A percentile compares a stretch with the other conserved stretches of the same genome.
Evolutionary conservation across 2,888 invertebrate genomes (phyloP).

Genomic region (Iselma pallidipennis): DNA sequence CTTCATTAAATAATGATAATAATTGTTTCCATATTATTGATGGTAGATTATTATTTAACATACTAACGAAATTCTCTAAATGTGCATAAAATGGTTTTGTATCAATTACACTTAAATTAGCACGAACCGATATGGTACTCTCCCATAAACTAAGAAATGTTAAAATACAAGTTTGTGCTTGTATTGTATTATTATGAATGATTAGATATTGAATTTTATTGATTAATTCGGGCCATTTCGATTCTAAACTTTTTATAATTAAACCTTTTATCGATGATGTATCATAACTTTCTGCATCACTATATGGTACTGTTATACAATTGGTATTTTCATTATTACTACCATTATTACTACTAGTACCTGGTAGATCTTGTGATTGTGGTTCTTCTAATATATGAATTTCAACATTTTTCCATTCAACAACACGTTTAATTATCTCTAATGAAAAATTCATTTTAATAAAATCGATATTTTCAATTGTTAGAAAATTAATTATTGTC

Average conservation of each 20-base stretch:
- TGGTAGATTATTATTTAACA: conserved; percentile 71
- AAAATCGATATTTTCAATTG: conserved; percentile 67
- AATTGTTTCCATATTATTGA: conserved; percentile 84
- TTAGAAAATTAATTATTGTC: conserved; percentile 73
- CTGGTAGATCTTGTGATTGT: conserved; percentile 47
- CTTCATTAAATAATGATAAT: conserved; percentile 85
- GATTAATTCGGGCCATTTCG: conserved; percentile 82
- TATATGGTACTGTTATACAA: conserved; percentile 67
- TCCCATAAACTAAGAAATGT: conserved; percentile 88
- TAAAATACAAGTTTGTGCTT: conserved; percentile 72
- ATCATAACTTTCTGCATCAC: conserved; percentile 81
- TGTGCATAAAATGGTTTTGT: conserved; percentile 88
- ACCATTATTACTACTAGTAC: conserved; percentile 37
- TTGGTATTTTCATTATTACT: conserved; percentile 33
- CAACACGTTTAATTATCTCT: conserved; percentile 83
- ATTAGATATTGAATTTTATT: conserved; percentile 68
- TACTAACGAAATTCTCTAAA: conserved; percentile 76
- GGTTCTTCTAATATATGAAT: conserved; percentile 78
- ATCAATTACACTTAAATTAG: conserved; percentile 86
- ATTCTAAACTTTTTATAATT: conserved; percentile 82
- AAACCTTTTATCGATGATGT: conserved; percentile 85
- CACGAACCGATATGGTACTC: conserved; percentile 87
- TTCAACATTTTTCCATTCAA: conserved; percentile 85
- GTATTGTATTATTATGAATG: conserved; percentile 62
- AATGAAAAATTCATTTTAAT: conserved; percentile 80